phyloP scores from a whole-genome alignment of 2,113 vertebrate genomes.

The Chitala chitala region DNA sequence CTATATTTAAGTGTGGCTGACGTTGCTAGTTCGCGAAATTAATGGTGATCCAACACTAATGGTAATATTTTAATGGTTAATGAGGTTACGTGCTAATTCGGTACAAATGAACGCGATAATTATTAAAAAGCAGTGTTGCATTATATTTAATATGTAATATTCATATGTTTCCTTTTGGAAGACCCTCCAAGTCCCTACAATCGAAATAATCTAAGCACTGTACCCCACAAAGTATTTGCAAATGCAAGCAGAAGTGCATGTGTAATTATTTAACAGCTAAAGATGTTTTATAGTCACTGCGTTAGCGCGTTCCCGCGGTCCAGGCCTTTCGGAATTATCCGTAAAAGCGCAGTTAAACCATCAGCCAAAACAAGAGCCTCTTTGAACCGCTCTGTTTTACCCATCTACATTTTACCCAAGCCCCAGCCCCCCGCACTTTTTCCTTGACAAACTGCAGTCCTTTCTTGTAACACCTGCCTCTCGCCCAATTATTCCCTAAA shows the following conservation, averaged over 20 bases:
- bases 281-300: neutral
- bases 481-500: constrained; percentile 63
- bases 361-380: constrained; percentile 41
- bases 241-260: neutral
- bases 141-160: too few species aligned
- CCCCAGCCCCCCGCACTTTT: constrained; percentile 22
- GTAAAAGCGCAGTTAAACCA: constrained; percentile 48
- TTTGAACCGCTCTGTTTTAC: constrained; percentile 51
- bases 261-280: neutral
- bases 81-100: too few species aligned
- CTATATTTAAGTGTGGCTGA: too few species aligned
- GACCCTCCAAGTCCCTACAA: neutral
- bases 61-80: too few species aligned
- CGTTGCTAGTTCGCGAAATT: too few species aligned
- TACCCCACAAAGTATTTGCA: neutral
- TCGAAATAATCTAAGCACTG: neutral
- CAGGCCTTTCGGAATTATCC: constrained; percentile 29
- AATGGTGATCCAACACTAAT: too few species aligned
- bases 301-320: constrained; percentile 6
- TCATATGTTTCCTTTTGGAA: too few species aligned
- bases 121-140: too few species aligned
- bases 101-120: too few species aligned
- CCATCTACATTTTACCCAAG: constrained; percentile 39
- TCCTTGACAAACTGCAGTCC: constrained; percentile 15
- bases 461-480: constrained; percentile 58